Evolutionary conservation across 2,888 invertebrate genomes (phyloP), one percentile per base, ranked within the genome.

Genomic region (Erebia palarica): DNA sequence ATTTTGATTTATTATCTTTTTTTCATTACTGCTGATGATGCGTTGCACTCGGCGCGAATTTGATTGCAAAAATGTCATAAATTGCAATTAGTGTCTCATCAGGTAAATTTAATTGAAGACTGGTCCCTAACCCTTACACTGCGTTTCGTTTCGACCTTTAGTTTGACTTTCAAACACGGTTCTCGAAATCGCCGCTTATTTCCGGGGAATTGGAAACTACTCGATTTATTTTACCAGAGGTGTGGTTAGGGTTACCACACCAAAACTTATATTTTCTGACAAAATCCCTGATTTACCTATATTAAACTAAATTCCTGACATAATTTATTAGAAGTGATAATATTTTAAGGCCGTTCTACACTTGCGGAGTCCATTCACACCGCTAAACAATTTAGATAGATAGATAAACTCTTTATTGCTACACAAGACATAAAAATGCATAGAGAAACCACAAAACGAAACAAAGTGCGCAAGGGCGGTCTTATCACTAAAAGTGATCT

Each of bases 21-120:
- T 65, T 57, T 42, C 65, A 55, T 42, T 18, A 57, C 44, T 67
- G 59, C 49, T 59, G 21, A n/a, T 57, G 21, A 27, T 11, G 21
- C 58, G 21, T 51, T 11, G 21, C 58, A 58, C 1, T 11, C 18
- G 13, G 3, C 5, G 36, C 10, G n/a, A 58, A 66, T 57, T 66
- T 42, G 16, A 18, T 47, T 58, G 59, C 49, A 27, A 59, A 21
- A 47, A 42, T 9, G 9, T 1, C 60, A 61, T 42, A 57, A 57
- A 65, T 44, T 57, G 16, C 55, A 42, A 36, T 55, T 1, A 65
- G 44, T 44, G 44, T 44, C 42, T 42, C 57, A 65, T 57, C 49
- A 67, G 59, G 66, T 59, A 49, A 59, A 67, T 67, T 67, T 44
- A 16, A 59, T 18, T 67, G 49, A 59, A 59, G 18, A 47, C 59